Conservation (phyloP, 1,140 invertebrate genomes). For the Drosophila varians region DNA sequence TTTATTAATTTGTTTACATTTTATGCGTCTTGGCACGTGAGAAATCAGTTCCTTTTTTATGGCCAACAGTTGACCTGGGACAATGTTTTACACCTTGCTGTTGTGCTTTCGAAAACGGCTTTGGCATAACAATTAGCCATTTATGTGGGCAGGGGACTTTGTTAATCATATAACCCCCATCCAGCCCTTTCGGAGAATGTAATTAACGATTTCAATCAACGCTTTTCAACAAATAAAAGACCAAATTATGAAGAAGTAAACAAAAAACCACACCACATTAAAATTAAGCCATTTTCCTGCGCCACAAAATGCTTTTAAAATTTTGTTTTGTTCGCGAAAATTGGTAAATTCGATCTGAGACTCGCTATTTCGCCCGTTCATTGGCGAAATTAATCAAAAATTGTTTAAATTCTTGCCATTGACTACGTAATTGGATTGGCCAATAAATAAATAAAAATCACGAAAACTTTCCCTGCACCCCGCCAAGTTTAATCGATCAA, state of each 20-base stretch:
- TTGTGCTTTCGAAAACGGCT: too few species aligned
- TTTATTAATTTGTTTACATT: conserved; percentile 53
- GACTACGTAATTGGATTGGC: conserved; percentile 29
- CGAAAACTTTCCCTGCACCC: conserved; percentile 12
- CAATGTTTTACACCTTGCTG: conserved; percentile 46
- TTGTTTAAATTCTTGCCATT: conserved; percentile 33
- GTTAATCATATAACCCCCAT: not conserved
- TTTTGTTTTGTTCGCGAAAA: conserved; percentile 18
- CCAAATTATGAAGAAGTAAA: conserved; percentile 5
- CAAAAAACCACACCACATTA: conserved; percentile 10
- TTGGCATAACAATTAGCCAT: conserved; percentile 10
- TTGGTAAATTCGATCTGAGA: too few species aligned
- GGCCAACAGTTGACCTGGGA: conserved; percentile 23
- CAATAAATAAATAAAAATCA: conserved; percentile 30
- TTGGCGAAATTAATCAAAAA: conserved; percentile 55
- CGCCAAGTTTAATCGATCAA: not conserved
- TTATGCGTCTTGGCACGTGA: conserved; percentile 47
- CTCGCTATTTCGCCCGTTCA: not conserved
- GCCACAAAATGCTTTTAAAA: conserved; percentile 20
- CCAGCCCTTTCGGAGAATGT: not conserved
- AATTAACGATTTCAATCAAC: conserved; percentile 1
- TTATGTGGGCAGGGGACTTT: not conserved
- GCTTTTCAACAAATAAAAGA: not conserved
- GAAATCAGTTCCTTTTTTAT: conserved; percentile 10
- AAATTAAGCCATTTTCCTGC: not conserved